Percentiles rank a stretch among this genome's conserved stretches.
phyloP scores from a whole-genome alignment of 2,888 invertebrate species.

The Sinopyrophorus schimmeli region DNA sequence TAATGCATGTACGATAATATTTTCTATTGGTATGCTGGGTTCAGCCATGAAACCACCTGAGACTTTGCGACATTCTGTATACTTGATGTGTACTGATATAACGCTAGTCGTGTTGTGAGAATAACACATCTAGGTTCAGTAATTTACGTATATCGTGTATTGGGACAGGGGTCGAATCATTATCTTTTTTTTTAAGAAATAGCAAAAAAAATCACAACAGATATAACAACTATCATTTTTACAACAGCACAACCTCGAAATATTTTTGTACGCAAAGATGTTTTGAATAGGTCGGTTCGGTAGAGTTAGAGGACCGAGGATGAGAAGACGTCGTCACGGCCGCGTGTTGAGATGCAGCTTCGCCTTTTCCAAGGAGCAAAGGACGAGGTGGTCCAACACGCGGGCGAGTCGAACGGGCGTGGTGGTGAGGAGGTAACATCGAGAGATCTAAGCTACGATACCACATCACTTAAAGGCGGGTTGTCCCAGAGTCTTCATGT shows the following conservation, averaged over 20 bases:
- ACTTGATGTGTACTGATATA: slow-evolving; percentile 51
- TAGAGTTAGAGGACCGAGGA: slow-evolving; percentile 35
- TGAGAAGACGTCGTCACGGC: slow-evolving; percentile 37
- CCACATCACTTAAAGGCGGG: slow-evolving; percentile 53
- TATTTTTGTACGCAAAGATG: slow-evolving; percentile 51
- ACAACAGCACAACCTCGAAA: slow-evolving; percentile 59
- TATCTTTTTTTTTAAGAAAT: slow-evolving; percentile 42
- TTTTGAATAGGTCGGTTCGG: slow-evolving; percentile 40
- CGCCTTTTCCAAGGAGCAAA: slow-evolving; percentile 22
- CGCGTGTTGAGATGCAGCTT: slow-evolving; percentile 38
- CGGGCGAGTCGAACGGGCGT: slow-evolving; percentile 31
- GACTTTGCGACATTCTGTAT: slow-evolving; percentile 57
- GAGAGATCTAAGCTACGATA: slow-evolving; percentile 58
- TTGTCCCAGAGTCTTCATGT: slow-evolving; percentile 44
- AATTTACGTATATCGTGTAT: slow-evolving; percentile 57
- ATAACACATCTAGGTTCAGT: slow-evolving; percentile 48
- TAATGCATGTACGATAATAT: slow-evolving; percentile 39
- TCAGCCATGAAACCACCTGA: slow-evolving; percentile 55
- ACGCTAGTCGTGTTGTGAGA: slow-evolving; percentile 33
- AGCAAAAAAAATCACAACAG: slow-evolving; percentile 57
- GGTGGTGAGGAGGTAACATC: slow-evolving; percentile 59
- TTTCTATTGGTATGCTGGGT: slow-evolving; percentile 43
- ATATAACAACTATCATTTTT: slow-evolving; percentile 57
- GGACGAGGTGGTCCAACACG: slow-evolving; percentile 38
- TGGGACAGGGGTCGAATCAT: slow-evolving; percentile 41